Evolutionary conservation across 2,797 vertebrate genomes (phyloP).

Genomic region (Silurus lanzhouensis): DNA sequence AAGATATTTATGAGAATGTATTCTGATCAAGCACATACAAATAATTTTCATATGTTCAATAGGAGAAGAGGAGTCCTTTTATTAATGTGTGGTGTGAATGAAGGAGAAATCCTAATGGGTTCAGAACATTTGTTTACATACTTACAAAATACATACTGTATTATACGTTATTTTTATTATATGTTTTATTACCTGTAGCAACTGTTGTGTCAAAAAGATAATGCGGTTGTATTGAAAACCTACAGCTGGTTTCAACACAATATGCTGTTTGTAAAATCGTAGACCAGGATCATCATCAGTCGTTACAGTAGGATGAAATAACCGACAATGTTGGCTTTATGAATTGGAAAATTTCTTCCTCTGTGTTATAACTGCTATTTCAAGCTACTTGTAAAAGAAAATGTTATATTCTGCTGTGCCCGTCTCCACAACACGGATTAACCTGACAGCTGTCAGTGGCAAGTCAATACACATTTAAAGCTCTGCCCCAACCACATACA

Average conservation of each 20-base stretch:
- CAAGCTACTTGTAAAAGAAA: conserved; percentile 8
- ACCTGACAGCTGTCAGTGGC: conserved; percentile 22
- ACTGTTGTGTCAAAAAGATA: neutral
- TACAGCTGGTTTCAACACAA: neutral
- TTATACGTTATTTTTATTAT: too few relatives aligned
- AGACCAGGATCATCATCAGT: neutral
- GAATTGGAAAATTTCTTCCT: neutral
- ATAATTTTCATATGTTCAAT: conserved; percentile 48
- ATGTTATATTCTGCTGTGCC: neutral
- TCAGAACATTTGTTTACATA: conserved; percentile 29
- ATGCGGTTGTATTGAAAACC: neutral
- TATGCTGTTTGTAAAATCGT: neutral
- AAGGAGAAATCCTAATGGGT: conserved; percentile 37
- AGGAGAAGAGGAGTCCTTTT: conserved; percentile 37
- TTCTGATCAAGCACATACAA: conserved; percentile 28
- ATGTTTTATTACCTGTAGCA: conserved; percentile 21
- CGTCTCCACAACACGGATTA: conserved; percentile 21
- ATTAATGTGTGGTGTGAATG: conserved; percentile 15
- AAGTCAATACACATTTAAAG: conserved; percentile 22
- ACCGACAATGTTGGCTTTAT: neutral
- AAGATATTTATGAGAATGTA: conserved; percentile 8
- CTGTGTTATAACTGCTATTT: conserved; percentile 14
- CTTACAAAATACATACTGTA: conserved; percentile 11
- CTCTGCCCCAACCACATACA: neutral
- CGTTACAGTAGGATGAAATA: neutral